Evolutionary conservation across 2,113 vertebrate genomes (phyloP).

Genomic region (Pipa parva): DNA sequence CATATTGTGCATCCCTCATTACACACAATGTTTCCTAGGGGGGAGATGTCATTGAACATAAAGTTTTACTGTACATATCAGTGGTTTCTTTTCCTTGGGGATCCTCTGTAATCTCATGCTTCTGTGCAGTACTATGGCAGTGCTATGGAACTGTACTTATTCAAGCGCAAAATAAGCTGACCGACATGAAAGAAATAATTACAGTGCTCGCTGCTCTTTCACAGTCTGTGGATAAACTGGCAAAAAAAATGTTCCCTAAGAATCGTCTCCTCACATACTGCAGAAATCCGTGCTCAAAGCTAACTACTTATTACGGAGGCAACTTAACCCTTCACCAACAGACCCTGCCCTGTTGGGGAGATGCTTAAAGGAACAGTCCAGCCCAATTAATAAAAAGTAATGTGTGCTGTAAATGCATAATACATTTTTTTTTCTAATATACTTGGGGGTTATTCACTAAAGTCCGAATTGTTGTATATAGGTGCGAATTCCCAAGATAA

Average conservation of each 20-base stretch:
- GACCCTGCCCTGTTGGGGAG: background rate
- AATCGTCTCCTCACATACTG: constrained; percentile 3
- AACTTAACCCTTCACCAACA: constrained; percentile 1
- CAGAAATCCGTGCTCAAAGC: constrained; percentile 4
- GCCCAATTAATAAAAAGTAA: no score
- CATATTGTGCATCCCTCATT: background rate
- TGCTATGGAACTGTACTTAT: constrained; percentile 11
- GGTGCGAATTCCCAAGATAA: no score
- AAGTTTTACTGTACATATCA: constrained; percentile 1
- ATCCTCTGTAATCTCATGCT: background rate
- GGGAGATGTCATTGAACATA: background rate
- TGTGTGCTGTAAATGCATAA: no score
- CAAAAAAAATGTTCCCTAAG: constrained; percentile 11
- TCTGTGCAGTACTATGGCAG: background rate
- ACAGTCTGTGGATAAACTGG: constrained; percentile 25
- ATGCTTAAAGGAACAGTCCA: no score
- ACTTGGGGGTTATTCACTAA: no score
- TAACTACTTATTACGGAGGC: background rate
- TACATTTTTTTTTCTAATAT: no score
- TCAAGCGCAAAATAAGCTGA: constrained; percentile 37
- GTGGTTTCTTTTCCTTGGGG: background rate
- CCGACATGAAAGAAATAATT: constrained; percentile 40
- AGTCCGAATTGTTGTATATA: no score
- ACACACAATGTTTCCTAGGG: background rate
- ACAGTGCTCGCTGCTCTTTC: constrained; percentile 18